Evolutionary conservation across 2,888 invertebrate species (phyloP), one percentile per base, ranked within the genome.

Genomic region (Spodoptera exigua): DNA sequence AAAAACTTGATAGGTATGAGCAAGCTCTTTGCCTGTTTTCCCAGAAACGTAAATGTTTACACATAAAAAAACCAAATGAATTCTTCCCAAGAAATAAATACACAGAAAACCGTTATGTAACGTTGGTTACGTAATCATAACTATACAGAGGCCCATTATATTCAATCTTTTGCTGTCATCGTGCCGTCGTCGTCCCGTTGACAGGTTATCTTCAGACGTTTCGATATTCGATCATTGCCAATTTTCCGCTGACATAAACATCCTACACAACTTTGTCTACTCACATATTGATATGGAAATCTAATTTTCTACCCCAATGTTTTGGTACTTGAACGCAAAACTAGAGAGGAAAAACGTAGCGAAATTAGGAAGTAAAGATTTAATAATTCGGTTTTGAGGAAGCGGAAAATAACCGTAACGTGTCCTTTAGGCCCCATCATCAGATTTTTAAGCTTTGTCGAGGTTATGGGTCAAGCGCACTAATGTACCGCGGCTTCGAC

Each of bases 261-360:
- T 81, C 73, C 58, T 79, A 81, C 79, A 76, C 74, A 75, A 82
- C 76, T 78, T 76, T 77, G 70, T 70, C 32, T 81, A 77, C 76
- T 68, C 76, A 77, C 76, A 80, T 83, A 83, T 83, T 83, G 80
- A 81, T 75, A 84, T 81, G 82, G 76, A 87, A 88, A 89, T 84
- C 81, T 87, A 85, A 89, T 90, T 89, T 90, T 87, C 86, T 81
- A 83, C 85, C 82, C 67, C 84, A 81, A 71, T 86, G 84, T 85
- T 80, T 84, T 63, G 47, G 46, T 40, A 52, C 45, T 53, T 61
- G 9, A 21, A 18, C 27, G 12, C 78, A 54, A 21, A 51, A 35
- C 27, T 37, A 16, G 12, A 35, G 45, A 14, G 4, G 21, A 35
- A 46, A 27, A 46, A 27, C 9, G 0, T 27, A 5, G 7, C 37